A percentile compares a stretch with the other conserved stretches of the same genome.
These are phyloP conservation scores for Ceratoteleas bidentatus DNA, from an alignment of 1,140 invertebrate species.

Conservation along the genomic window DNA sequence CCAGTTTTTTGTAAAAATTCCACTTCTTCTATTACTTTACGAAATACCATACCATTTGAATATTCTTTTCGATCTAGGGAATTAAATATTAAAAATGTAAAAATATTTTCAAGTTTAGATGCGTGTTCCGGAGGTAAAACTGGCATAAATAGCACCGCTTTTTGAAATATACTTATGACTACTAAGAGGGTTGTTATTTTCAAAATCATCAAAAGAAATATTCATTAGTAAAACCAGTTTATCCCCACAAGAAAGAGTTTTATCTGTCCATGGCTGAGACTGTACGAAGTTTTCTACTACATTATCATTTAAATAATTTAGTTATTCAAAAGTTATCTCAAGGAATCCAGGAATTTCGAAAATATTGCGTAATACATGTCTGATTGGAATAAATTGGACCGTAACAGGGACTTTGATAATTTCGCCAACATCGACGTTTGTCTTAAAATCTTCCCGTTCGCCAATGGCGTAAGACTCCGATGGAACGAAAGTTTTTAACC, in stretches of 20 bases:
- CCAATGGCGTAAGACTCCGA: neutral
- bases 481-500: neutral
- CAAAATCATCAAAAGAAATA: constrained; percentile 1
- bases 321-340: neutral
- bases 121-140: neutral
- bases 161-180: neutral
- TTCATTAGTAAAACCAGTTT: neutral
- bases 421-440: neutral
- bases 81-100: neutral
- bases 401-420: neutral
- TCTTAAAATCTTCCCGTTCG: neutral
- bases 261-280: neutral
- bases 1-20: neutral
- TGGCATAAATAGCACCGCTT: neutral
- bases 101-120: neutral
- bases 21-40: neutral
- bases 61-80: neutral
- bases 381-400: neutral
- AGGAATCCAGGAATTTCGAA: neutral
- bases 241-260: neutral
- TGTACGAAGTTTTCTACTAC: constrained; percentile 5
- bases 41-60: neutral
- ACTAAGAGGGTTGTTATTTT: neutral
- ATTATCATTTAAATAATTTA: neutral
- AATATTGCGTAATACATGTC: neutral